A percentile compares a stretch with the other conserved stretches of the same genome.
Conservation (phyloP, 2,113 vertebrate species). For the Ivindomyrus marchei region DNA sequence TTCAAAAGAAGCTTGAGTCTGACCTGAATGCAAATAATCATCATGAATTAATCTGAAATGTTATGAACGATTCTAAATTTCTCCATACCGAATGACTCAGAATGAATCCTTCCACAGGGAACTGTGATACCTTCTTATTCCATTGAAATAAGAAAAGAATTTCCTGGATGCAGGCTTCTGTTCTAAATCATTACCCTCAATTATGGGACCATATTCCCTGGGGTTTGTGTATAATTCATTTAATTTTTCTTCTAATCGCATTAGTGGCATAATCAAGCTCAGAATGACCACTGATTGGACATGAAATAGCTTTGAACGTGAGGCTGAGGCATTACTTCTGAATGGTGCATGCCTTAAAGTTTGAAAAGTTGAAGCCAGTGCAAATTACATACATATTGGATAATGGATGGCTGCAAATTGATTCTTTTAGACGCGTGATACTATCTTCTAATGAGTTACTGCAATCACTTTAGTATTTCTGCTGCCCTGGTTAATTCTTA, state of each 20-base stretch:
- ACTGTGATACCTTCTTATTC: neutral
- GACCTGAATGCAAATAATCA: neutral
- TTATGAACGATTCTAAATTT: neutral
- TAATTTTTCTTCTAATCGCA: neutral
- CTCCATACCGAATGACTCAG: neutral
- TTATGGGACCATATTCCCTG: neutral
- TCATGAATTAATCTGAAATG: neutral
- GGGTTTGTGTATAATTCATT: constrained; percentile 6
- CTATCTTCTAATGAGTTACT: neutral
- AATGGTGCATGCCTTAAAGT: neutral
- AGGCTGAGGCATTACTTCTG: neutral
- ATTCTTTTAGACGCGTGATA: neutral
- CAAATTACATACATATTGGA: neutral
- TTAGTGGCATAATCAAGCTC: constrained; percentile 3
- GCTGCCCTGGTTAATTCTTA: neutral
- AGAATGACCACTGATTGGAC: neutral
- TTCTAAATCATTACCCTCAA: constrained; percentile 15
- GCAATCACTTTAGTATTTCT: neutral
- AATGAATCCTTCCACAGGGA: neutral
- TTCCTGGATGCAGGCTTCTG: constrained; percentile 13
- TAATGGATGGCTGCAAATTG: neutral
- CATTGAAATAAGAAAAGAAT: constrained; percentile 6
- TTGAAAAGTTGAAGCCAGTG: constrained; percentile 4
- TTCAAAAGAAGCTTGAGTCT: neutral
- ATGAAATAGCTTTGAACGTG: neutral